Percentiles rank a stretch among this genome's conserved stretches.
These are phyloP conservation scores for Sceloporus tristichus DNA, from an alignment of 2,113 vertebrate genomes.

Conservation along the genomic window DNA sequence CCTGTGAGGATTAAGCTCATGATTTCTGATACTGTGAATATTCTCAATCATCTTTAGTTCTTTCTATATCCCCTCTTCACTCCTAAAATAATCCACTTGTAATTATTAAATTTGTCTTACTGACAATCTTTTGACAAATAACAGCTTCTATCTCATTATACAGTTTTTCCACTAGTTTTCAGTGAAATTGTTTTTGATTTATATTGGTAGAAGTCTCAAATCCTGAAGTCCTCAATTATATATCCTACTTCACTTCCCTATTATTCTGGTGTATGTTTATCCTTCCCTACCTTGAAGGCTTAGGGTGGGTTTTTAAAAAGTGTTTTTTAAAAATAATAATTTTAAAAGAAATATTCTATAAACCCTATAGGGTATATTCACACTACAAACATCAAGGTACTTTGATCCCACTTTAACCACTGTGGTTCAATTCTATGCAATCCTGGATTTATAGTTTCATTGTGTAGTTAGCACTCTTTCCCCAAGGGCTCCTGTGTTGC, in stretches of 20 bases:
- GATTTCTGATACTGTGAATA: accelerated
- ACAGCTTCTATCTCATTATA: not conserved
- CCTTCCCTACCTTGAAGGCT: conserved; percentile 4
- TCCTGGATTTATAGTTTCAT: too few relatives aligned
- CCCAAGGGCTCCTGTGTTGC: too few relatives aligned
- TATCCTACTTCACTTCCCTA: not conserved
- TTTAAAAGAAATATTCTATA: not conserved
- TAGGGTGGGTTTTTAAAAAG: not conserved
- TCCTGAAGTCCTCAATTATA: not conserved
- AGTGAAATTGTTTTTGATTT: not conserved
- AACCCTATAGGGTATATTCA: not conserved
- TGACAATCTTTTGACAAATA: conserved; percentile 27
- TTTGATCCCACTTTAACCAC: too few relatives aligned
- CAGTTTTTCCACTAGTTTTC: conserved; percentile 14
- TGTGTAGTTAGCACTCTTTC: too few relatives aligned
- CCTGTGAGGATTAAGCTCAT: not conserved
- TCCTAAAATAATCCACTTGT: not conserved
- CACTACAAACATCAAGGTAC: too few relatives aligned
- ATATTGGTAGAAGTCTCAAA: not conserved
- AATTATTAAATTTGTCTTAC: conserved; percentile 32
- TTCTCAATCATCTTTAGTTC: conserved; percentile 4
- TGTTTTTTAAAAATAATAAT: not conserved
- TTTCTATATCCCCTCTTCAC: conserved; percentile 27
- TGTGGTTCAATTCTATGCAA: too few relatives aligned
- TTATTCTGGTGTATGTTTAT: conserved; percentile 18